phyloP scores from a whole-genome alignment of 2,113 vertebrate species.

The Penelope pileata region DNA sequence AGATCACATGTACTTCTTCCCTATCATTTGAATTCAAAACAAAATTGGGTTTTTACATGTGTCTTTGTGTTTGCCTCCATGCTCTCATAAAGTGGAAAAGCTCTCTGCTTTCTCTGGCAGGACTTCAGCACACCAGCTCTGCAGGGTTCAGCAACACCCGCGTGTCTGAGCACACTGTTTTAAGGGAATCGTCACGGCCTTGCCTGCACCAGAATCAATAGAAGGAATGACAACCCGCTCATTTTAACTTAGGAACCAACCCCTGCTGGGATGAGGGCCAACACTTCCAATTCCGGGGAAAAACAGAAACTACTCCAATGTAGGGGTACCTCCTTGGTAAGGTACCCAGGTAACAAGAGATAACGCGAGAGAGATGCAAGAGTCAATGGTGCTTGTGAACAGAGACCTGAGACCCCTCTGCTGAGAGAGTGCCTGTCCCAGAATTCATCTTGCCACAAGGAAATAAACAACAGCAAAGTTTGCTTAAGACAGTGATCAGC shows the following conservation, averaged over 20 bases:
- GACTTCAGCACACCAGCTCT: background rate
- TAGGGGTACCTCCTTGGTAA: background rate
- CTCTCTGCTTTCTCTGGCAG: background rate
- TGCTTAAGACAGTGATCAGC: accelerated
- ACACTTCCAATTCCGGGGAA: background rate
- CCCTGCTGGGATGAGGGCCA: accelerated
- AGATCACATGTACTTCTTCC: background rate
- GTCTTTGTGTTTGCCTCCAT: background rate
- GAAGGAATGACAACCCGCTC: background rate
- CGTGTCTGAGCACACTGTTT: background rate
- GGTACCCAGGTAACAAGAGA: background rate
- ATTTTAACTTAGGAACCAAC: background rate
- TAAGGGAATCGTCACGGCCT: background rate
- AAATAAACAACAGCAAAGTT: background rate
- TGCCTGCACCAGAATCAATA: background rate
- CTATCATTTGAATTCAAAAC: background rate
- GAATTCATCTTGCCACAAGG: background rate
- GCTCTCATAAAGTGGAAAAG: background rate
- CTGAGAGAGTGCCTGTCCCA: background rate
- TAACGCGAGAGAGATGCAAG: background rate
- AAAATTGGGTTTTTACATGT: background rate
- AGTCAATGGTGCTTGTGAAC: background rate
- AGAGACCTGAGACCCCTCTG: background rate
- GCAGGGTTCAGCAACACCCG: background rate
- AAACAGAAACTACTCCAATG: background rate